Evolutionary conservation across 2,113 vertebrate species (phyloP).

Genomic region (Dicrurus megarhynchus): DNA sequence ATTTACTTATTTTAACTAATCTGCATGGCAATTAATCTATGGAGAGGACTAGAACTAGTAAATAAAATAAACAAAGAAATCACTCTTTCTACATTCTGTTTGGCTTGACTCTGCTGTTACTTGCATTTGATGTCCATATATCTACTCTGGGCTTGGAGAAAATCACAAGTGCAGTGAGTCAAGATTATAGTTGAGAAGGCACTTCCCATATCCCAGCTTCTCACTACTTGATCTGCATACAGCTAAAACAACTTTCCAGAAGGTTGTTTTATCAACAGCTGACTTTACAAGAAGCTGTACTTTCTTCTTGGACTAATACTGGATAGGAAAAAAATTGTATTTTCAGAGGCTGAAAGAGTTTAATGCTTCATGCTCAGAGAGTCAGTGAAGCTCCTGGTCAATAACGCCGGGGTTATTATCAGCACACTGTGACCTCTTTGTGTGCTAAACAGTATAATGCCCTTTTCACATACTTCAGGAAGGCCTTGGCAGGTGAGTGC

Average conservation of each 20-base stretch:
- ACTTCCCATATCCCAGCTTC: neutral
- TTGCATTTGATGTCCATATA: neutral
- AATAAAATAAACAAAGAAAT: neutral
- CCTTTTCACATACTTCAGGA: neutral
- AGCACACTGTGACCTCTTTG: neutral
- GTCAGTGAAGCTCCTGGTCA: neutral
- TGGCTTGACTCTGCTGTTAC: neutral
- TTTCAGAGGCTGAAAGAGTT: neutral
- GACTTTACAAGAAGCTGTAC: neutral
- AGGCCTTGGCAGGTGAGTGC: neutral
- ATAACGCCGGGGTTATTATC: neutral
- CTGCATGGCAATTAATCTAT: neutral
- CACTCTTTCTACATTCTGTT: neutral
- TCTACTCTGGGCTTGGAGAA: neutral
- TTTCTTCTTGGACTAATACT: neutral
- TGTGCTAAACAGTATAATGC: neutral
- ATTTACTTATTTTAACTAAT: neutral
- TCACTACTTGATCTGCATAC: neutral
- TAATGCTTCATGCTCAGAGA: neutral
- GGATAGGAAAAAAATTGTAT: neutral
- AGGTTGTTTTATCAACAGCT: neutral
- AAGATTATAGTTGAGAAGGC: neutral
- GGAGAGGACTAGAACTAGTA: neutral
- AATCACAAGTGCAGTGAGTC: neutral
- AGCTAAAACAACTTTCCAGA: neutral